A percentile compares a stretch with the other conserved stretches of the same genome.
phyloP scores from a whole-genome alignment of 2,888 invertebrate genomes.

The Geophilus truncorum region DNA sequence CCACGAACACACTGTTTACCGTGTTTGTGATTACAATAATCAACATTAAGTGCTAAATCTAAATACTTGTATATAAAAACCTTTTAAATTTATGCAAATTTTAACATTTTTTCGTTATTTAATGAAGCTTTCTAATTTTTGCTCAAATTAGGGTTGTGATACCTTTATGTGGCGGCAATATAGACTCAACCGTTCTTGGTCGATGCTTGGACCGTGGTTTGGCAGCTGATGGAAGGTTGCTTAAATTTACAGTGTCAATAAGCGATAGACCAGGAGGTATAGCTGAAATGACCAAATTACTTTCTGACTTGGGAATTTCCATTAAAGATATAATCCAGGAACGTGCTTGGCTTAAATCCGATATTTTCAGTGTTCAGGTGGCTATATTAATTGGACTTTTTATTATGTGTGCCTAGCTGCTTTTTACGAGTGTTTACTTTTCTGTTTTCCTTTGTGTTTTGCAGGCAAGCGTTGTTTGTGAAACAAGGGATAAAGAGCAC shows the following conservation, averaged over 20 bases:
- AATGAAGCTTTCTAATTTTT: slow-evolving; percentile 34
- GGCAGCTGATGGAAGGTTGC: slow-evolving; percentile 70
- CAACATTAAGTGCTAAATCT: no score
- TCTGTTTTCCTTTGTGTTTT: slow-evolving; percentile 42
- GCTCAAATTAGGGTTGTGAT: slow-evolving; percentile 64
- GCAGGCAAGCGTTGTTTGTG: slow-evolving; percentile 82
- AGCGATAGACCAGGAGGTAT: slow-evolving; percentile 85
- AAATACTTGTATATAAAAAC: no score
- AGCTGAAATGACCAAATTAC: slow-evolving; percentile 71
- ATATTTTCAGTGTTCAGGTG: slow-evolving; percentile 71
- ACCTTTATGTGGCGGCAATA: slow-evolving; percentile 81
- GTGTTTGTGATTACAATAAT: no score
- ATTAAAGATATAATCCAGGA: slow-evolving; percentile 96
- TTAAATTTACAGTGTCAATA: slow-evolving; percentile 68
- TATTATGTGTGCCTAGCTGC: no score
- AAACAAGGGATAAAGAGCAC: slow-evolving; percentile 78
- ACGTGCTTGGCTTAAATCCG: slow-evolving; percentile 84
- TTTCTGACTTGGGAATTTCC: slow-evolving; percentile 72
- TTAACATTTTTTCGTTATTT: no score
- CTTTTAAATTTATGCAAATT: no score
- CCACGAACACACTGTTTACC: no score
- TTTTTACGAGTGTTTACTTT: slow-evolving; percentile 25
- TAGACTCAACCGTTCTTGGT: slow-evolving; percentile 84
- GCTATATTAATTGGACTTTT: not conserved
- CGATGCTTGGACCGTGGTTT: slow-evolving; percentile 80